Conservation (phyloP, 2,113 vertebrate species). For the Diphyllodes magnificus region DNA sequence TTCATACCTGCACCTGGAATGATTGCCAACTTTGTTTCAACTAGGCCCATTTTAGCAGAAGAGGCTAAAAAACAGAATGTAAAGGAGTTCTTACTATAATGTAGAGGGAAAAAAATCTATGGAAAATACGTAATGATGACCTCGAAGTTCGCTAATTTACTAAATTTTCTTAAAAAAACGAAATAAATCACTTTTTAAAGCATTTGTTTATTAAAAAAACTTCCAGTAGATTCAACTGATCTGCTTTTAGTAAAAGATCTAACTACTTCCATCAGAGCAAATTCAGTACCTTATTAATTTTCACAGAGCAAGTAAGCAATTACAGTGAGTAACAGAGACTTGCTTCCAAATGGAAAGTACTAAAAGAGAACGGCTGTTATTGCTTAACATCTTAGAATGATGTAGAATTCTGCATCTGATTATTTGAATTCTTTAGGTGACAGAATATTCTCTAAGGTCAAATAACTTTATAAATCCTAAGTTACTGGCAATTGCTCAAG, state of each 20-base stretch:
- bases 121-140: not conserved
- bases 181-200: not conserved
- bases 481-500: not conserved
- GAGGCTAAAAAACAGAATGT: slow-evolving; percentile 72
- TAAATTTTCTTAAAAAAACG: not conserved
- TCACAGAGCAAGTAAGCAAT: not conserved
- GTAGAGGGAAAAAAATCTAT: not conserved
- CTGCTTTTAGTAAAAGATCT: not conserved
- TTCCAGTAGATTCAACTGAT: not conserved
- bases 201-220: not conserved
- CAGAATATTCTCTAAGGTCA: not conserved
- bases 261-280: not conserved
- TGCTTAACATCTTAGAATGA: not conserved
- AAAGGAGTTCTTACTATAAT: not conserved
- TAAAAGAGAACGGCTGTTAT: not conserved
- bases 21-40: slow-evolving; percentile 93
- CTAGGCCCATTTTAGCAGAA: slow-evolving; percentile 93
- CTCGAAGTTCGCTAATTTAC: not conserved
- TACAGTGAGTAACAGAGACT: not conserved
- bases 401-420: not conserved
- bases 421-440: not conserved
- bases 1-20: slow-evolving; percentile 93
- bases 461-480: not conserved
- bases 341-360: not conserved
- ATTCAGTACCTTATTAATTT: not conserved